phyloP scores from a whole-genome alignment of 1,140 invertebrate genomes.

The Heterodera carotae region DNA sequence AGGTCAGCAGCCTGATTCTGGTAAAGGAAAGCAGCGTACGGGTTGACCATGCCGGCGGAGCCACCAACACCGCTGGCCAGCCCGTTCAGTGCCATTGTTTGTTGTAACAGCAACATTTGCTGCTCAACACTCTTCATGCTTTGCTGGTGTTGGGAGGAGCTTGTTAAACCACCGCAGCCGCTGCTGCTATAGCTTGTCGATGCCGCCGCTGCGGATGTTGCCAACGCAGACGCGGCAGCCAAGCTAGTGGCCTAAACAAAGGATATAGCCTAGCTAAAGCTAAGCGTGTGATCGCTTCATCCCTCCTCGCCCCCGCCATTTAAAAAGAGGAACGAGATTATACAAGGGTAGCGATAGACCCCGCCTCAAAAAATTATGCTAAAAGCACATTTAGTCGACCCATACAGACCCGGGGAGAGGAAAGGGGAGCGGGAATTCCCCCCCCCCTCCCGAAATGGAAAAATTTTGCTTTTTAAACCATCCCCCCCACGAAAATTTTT shows the following conservation, averaged over 20 bases:
- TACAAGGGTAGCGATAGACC: too few species aligned
- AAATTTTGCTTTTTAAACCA: too few species aligned
- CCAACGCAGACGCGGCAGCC: background rate
- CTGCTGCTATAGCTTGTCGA: background rate
- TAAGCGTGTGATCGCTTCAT: too few species aligned
- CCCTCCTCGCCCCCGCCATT: too few species aligned
- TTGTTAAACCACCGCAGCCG: background rate
- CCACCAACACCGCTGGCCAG: background rate
- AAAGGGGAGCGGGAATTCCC: too few species aligned
- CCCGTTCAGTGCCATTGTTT: constrained; percentile 6
- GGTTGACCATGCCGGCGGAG: background rate
- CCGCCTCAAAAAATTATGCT: too few species aligned
- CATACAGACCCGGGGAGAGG: too few species aligned
- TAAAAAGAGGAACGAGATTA: too few species aligned
- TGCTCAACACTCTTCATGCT: constrained; percentile 11
- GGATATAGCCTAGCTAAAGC: too few species aligned
- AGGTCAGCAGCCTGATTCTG: constrained; percentile 14
- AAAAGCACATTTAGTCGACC: too few species aligned
- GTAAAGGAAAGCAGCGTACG: constrained; percentile 6
- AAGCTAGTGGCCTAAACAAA: background rate
- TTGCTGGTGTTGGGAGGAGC: background rate
- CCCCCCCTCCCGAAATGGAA: too few species aligned
- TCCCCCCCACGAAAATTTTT: too few species aligned
- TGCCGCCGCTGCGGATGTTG: background rate
- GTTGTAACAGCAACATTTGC: constrained; percentile 5